Percentiles rank a stretch among this genome's conserved stretches.
These are phyloP conservation scores for Trichechus manatus DNA, from an alignment of 2,113 vertebrate species.

Conservation along the genomic window DNA sequence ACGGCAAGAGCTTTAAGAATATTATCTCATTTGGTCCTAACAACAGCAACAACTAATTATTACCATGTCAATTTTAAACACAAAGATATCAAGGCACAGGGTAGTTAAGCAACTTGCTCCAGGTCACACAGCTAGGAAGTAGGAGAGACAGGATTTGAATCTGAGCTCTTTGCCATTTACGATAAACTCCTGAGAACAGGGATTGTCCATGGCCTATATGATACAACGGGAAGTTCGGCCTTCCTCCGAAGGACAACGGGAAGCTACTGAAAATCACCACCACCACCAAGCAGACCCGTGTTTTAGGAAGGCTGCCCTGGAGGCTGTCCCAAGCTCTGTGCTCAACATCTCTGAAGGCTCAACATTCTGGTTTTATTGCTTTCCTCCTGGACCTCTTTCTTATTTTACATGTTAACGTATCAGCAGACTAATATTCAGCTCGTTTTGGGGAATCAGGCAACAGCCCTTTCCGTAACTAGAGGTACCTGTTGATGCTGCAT, in stretches of 20 bases:
- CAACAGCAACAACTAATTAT: no score
- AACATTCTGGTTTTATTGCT: background rate
- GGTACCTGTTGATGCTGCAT: background rate
- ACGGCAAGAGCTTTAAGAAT: background rate
- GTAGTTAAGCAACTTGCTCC: conserved; percentile 75
- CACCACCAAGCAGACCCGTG: background rate
- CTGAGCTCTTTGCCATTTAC: background rate
- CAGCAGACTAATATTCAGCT: background rate
- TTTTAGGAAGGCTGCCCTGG: background rate
- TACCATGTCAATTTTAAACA: background rate
- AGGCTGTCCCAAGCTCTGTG: background rate
- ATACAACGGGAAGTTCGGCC: background rate
- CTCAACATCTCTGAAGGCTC: background rate
- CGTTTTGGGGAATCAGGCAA: background rate
- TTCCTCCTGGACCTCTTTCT: background rate
- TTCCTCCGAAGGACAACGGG: background rate
- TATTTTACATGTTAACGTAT: background rate
- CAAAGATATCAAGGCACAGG: background rate
- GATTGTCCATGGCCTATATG: no score
- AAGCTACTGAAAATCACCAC: background rate
- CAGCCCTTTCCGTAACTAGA: background rate
- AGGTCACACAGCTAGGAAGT: conserved; percentile 7
- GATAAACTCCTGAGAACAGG: background rate
- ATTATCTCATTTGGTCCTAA: background rate
- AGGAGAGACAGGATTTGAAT: background rate